Evolutionary conservation across 2,888 invertebrate genomes (phyloP).

Genomic region (Synergus gifuensis): DNA sequence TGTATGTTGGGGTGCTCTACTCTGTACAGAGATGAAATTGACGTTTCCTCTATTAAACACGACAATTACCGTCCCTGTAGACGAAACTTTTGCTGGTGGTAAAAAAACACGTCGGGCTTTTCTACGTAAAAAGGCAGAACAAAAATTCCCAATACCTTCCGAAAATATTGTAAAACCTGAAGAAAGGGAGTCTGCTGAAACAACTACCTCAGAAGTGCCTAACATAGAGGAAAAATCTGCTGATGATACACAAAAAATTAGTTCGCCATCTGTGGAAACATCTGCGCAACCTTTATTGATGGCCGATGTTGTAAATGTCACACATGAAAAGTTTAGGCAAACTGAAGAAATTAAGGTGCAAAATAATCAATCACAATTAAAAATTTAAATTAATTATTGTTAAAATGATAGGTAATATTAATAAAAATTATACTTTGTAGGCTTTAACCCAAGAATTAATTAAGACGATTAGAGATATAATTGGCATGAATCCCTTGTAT

Average conservation of each 20-base stretch:
- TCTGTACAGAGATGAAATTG: slow-evolving; percentile 84
- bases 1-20: slow-evolving; percentile 40
- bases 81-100: slow-evolving; percentile 83
- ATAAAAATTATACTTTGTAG: slow-evolving; percentile 69
- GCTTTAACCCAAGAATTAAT: slow-evolving; percentile 97
- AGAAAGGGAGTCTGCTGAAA: slow-evolving; percentile 55
- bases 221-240: slow-evolving; percentile 46
- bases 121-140: slow-evolving; percentile 65
- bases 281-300: slow-evolving; percentile 84
- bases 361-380: background rate
- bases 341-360: slow-evolving; percentile 94
- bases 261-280: slow-evolving; percentile 44
- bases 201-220: slow-evolving; percentile 49
- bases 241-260: slow-evolving; percentile 51
- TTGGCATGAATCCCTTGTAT: slow-evolving; percentile 97
- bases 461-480: slow-evolving; percentile 98
- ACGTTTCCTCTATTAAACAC: slow-evolving; percentile 91
- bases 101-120: slow-evolving; percentile 68
- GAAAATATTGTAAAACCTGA: slow-evolving; percentile 59
- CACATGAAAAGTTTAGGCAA: slow-evolving; percentile 91
- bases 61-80: slow-evolving; percentile 89
- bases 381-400: slow-evolving; percentile 7
- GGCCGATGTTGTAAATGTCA: slow-evolving; percentile 96
- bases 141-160: slow-evolving; percentile 43
- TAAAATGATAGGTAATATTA: background rate